A percentile compares a stretch with the other conserved stretches of the same genome.
These are phyloP conservation scores for Drosophila sordidapex DNA, from an alignment of 2,888 invertebrate genomes.

Conservation along the genomic window DNA sequence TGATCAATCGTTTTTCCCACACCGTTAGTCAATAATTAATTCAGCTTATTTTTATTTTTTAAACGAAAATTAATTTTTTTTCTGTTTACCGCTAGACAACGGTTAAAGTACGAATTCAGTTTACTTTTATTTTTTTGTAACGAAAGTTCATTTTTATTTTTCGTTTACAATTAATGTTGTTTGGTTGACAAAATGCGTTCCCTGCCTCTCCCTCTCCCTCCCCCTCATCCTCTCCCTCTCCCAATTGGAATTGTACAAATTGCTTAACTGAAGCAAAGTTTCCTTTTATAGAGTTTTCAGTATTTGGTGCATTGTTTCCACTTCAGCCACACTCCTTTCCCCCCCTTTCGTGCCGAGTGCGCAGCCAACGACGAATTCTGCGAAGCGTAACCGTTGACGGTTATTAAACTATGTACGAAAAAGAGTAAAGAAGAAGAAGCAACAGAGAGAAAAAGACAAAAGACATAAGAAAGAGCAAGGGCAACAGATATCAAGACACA, in stretches of 20 bases:
- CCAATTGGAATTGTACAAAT: conserved; percentile 14
- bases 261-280: conserved; percentile 30
- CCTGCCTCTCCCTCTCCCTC: no score
- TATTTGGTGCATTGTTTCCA: conserved; percentile 11
- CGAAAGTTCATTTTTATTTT: background rate
- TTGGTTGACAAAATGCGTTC: background rate
- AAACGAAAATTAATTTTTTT: background rate
- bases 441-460: conserved; percentile 1
- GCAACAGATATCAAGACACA: conserved; percentile 53
- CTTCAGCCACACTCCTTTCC: background rate
- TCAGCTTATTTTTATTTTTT: background rate
- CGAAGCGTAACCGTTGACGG: conserved; percentile 78
- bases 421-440: conserved; percentile 22
- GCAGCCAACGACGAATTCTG: conserved; percentile 56
- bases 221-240: no score
- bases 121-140: background rate
- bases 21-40: no score
- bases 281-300: conserved; percentile 23
- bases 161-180: background rate
- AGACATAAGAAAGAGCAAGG: conserved; percentile 13
- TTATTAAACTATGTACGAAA: conserved; percentile 73
- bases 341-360: conserved; percentile 13
- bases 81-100: no score
- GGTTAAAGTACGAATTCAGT: background rate
- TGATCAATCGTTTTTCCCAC: no score